phyloP scores from a whole-genome alignment of 2,888 invertebrate species.

The Cephonodes hylas region DNA sequence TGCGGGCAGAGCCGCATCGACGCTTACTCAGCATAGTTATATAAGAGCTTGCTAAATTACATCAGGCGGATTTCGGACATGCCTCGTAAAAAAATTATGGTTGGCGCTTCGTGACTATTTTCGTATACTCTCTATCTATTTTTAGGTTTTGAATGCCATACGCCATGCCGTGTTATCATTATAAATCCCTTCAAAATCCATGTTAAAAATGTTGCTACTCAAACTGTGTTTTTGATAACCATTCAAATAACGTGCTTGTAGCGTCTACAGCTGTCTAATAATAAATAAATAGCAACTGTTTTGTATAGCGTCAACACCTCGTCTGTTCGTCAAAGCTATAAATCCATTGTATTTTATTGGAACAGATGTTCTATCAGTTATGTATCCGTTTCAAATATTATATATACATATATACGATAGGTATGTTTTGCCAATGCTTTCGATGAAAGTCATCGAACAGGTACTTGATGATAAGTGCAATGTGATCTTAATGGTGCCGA shows the following conservation, averaged over 20 bases:
- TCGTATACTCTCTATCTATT: constrained; percentile 1
- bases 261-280: not conserved
- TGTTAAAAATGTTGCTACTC: not conserved
- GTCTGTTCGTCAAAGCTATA: constrained; percentile 27
- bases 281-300: not conserved
- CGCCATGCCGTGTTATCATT: not conserved
- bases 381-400: not conserved
- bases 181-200: not conserved
- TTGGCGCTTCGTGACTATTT: not conserved
- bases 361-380: constrained; percentile 9
- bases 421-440: too few relatives aligned
- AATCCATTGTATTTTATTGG: constrained; percentile 14
- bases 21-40: constrained; percentile 68
- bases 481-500: too few relatives aligned
- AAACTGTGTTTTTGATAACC: not conserved
- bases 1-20: constrained; percentile 53
- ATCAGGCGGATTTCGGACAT: constrained; percentile 21
- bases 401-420: not conserved
- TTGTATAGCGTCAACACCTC: constrained; percentile 24
- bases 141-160: not conserved
- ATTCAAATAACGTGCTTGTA: not conserved
- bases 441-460: too few relatives aligned
- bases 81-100: constrained; percentile 12
- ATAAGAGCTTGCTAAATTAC: constrained; percentile 37
- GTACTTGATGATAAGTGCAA: too few relatives aligned